Percentiles rank a stretch among this genome's conserved stretches.
Conservation (phyloP, 2,113 vertebrate species). For the Sphaerodactylus townsendi region DNA sequence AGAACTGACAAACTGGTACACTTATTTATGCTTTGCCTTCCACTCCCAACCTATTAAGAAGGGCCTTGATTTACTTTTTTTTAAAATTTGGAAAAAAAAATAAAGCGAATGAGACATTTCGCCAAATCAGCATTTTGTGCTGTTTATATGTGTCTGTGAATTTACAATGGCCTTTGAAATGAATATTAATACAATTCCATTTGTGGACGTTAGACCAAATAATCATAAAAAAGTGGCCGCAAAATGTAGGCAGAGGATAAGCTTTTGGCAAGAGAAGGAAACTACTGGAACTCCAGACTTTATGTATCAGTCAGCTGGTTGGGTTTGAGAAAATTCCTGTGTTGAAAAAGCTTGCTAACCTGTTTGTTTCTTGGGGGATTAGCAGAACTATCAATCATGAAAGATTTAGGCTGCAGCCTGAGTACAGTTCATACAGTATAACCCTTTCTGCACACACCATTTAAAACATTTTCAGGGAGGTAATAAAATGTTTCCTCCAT, state of each 20-base stretch:
- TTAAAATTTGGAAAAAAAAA: neutral
- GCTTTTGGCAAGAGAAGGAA: conserved; percentile 17
- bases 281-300: neutral
- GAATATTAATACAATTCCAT: neutral
- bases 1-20: neutral
- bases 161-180: conserved; percentile 20
- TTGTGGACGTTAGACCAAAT: conserved; percentile 4
- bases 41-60: neutral
- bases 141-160: neutral
- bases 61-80: conserved; percentile 40
- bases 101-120: neutral
- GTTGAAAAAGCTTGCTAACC: neutral
- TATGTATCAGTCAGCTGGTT: neutral
- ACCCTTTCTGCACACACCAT: no score
- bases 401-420: neutral
- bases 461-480: no score
- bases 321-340: neutral
- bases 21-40: conserved; percentile 13
- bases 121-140: neutral
- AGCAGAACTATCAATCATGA: neutral
- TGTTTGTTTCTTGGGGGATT: neutral
- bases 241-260: neutral
- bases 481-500: no score
- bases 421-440: accelerated
- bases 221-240: conserved; percentile 9